Conservation (phyloP, 1,140 invertebrate species). For the Drosophila kohkoa region DNA sequence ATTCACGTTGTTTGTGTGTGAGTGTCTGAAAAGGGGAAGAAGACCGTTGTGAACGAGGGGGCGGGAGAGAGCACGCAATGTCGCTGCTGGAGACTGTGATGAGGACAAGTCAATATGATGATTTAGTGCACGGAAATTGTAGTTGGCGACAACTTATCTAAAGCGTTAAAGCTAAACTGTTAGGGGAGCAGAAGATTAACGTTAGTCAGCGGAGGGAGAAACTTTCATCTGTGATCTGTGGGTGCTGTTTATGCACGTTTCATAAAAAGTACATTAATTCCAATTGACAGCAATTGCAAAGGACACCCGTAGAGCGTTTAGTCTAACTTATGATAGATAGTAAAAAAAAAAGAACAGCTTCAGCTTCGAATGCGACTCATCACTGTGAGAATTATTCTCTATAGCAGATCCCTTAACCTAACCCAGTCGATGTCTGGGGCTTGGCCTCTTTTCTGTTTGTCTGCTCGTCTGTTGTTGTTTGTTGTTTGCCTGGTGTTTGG, state of each 20-base stretch:
- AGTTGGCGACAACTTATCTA: slow-evolving; percentile 33
- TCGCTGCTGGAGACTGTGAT: slow-evolving; percentile 60
- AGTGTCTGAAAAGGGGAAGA: neutral
- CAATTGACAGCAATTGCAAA: slow-evolving; percentile 76
- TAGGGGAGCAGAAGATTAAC: neutral
- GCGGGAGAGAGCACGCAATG: slow-evolving; percentile 15
- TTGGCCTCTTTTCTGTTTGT: slow-evolving; percentile 18
- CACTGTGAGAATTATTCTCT: slow-evolving; percentile 65
- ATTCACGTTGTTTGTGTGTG: slow-evolving; percentile 28
- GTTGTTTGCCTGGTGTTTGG: slow-evolving; percentile 46
- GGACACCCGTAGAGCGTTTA: slow-evolving; percentile 59
- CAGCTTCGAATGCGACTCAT: neutral
- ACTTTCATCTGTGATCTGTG: slow-evolving; percentile 26
- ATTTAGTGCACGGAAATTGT: slow-evolving; percentile 71
- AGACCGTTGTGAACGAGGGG: neutral
- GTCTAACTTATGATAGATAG: slow-evolving; percentile 15
- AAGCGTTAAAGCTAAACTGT: neutral
- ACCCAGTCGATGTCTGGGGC: slow-evolving; percentile 9
- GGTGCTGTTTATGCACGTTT: slow-evolving; percentile 62
- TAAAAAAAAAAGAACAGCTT: slow-evolving; percentile 5
- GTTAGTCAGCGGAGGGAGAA: neutral
- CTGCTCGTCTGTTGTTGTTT: slow-evolving; percentile 19
- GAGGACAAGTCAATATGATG: slow-evolving; percentile 69
- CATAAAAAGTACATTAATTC: slow-evolving; percentile 77
- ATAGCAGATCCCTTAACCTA: slow-evolving; percentile 7